Base-by-base conservation (phyloP, 2,797 vertebrate genomes). In the Cephalopachus bancanus region DNA sequence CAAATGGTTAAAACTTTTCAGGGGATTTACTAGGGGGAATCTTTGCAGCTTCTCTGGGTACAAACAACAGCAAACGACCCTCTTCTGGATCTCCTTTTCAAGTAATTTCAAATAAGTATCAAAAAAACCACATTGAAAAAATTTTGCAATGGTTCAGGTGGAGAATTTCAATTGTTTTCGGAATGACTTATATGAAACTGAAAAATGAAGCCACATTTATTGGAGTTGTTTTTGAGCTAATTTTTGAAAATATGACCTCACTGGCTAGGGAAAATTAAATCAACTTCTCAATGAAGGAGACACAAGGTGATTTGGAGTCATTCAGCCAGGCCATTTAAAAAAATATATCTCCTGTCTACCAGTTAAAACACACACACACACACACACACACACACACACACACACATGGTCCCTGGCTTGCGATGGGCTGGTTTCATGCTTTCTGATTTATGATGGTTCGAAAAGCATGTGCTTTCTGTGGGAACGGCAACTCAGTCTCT, bases 211-310 rank as follows among this genome's bases (percentile, higher is more conserved):
- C 75, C 51, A 75, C 44, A 24, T 85, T 84, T 67, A 71, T 24
- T 86, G 74, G 76, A 86, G 49, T 91, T 83, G 55, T 83, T 95
- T 95, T 88, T 67, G 88, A 93, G 86, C 37, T 92, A 80, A 93
- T 96, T 93, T 97, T 91, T 44, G 37, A 37, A 89, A 85, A 65
- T 33, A 79, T 83, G 37, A 53, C 62, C n/a, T 92, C 57, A 72
- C n/a, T 76, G 84, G 33, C 49, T 74, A 84, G 67, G 86, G 83
- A 81, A 89, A 97, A 96, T 95, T 93, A 96, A 91, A 91, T 67
- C 57, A 84, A 57, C 67, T 93, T 89, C 28, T 80, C n/a, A 49
- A 19, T 65, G 62, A 81, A 90, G 24, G 83, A 92, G 85, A 79
- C 7, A n/a, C 75, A 64, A 74, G 33, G 51, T 86, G 85, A 95